phyloP scores from a whole-genome alignment of 1,140 invertebrate genomes.

The Solenopsis invicta region DNA sequence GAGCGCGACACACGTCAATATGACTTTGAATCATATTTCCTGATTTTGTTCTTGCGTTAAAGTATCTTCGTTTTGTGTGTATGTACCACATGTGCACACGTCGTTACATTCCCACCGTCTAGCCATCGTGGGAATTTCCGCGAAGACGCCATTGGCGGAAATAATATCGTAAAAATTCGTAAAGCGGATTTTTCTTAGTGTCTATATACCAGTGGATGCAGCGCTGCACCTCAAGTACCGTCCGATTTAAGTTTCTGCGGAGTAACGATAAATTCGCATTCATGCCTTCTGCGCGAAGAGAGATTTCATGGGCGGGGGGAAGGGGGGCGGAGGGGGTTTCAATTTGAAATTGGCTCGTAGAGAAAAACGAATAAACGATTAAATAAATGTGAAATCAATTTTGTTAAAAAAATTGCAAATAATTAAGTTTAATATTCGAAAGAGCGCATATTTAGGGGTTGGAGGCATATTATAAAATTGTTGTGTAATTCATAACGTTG shows the following conservation, averaged over 20 bases:
- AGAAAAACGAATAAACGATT: not conserved
- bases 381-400: not conserved
- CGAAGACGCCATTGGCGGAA: not conserved
- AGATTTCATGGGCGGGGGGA: conserved; percentile 1
- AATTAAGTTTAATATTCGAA: not conserved
- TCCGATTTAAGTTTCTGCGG: conserved; percentile 36
- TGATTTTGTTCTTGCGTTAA: conserved; percentile 41
- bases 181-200: conserved; percentile 54
- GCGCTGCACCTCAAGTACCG: conserved; percentile 19
- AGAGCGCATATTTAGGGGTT: not conserved
- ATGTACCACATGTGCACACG: not conserved
- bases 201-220: conserved; percentile 7
- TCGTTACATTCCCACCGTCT: conserved; percentile 41
- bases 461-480: not conserved
- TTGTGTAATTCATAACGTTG: not conserved
- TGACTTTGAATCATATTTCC: conserved; percentile 51
- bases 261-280: conserved; percentile 37
- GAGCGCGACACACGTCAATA: conserved; percentile 15
- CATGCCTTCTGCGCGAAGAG: not conserved
- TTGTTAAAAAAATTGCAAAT: not conserved
- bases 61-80: conserved; percentile 39
- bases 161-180: conserved; percentile 56
- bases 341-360: conserved; percentile 12
- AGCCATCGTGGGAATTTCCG: conserved; percentile 17
- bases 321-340: too few species aligned